Percentiles rank a stretch among this genome's conserved stretches.
phyloP scores from a whole-genome alignment of 2,797 vertebrate genomes.

The Syngnathus acus region DNA sequence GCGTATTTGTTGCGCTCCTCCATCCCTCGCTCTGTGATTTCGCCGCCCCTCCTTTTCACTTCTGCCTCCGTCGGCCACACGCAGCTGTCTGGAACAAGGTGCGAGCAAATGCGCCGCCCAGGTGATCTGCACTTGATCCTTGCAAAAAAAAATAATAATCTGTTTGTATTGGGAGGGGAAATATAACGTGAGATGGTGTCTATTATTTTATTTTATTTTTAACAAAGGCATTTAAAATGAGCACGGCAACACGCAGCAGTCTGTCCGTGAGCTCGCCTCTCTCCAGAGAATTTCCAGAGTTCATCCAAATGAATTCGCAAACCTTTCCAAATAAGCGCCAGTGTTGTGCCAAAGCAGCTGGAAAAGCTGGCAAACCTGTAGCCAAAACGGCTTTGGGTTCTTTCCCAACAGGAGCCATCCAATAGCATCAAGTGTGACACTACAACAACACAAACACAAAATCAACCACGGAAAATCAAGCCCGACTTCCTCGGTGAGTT shows the following conservation, averaged over 20 bases:
- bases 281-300: constrained; percentile 27
- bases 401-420: constrained; percentile 44
- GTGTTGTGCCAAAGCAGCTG: constrained; percentile 54
- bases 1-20: constrained; percentile 3
- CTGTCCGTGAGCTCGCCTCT: constrained; percentile 23
- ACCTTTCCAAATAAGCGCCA: constrained; percentile 42
- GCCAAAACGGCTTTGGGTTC: constrained; percentile 40
- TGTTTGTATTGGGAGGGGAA: too few relatives aligned
- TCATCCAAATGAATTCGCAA: constrained; percentile 18
- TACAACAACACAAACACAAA: constrained; percentile 19
- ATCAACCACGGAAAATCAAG: constrained; percentile 1
- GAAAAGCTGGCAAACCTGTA: constrained; percentile 34
- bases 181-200: too few relatives aligned
- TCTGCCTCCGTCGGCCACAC: constrained; percentile 80
- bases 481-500: background rate
- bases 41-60: background rate
- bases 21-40: constrained; percentile 28
- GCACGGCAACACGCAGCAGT: background rate
- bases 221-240: background rate
- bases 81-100: constrained; percentile 80
- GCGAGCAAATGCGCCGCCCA: constrained; percentile 67
- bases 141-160: constrained; percentile 55
- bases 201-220: background rate
- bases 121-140: constrained; percentile 73
- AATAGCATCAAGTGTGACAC: constrained; percentile 20